Percentiles rank a stretch among this genome's conserved stretches.
Conservation (phyloP, 2,888 invertebrate species). For the Lomographa bimaculata region DNA sequence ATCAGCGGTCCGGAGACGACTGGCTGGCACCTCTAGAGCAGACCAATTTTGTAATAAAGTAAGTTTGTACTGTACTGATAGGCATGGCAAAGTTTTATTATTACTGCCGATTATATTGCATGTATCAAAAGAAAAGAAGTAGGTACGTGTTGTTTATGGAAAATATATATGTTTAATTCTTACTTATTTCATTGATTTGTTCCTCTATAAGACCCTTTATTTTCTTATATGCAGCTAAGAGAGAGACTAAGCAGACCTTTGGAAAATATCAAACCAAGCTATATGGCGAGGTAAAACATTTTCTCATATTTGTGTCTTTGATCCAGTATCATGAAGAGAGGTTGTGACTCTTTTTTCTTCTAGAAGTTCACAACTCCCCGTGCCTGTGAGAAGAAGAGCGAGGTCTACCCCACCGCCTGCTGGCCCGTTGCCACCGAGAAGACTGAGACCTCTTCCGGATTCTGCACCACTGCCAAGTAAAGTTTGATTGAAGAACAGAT, state of each 20-base stretch:
- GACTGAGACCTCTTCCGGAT: slow-evolving; percentile 69
- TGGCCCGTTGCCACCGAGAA: slow-evolving; percentile 59
- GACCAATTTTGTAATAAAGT: slow-evolving; percentile 78
- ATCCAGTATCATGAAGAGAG: too few species aligned
- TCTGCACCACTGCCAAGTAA: slow-evolving; percentile 75
- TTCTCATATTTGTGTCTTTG: too few species aligned
- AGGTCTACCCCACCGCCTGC: slow-evolving; percentile 71
- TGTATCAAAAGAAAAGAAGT: too few species aligned
- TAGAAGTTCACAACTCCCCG: slow-evolving; percentile 70
- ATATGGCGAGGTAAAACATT: slow-evolving; percentile 62
- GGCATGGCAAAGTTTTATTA: too few species aligned
- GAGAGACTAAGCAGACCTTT: slow-evolving; percentile 67
- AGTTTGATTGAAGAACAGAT: slow-evolving; percentile 5
- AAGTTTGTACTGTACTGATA: too few species aligned
- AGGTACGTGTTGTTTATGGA: too few species aligned
- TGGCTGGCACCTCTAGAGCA: slow-evolving; percentile 82
- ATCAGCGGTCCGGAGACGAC: slow-evolving; percentile 84
- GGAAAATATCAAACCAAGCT: slow-evolving; percentile 60
- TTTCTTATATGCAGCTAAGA: slow-evolving; percentile 55
- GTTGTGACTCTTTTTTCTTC: too few species aligned
- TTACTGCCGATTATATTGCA: too few species aligned
- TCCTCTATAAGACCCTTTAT: neutral
- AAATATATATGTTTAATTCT: too few species aligned
- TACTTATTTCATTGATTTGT: too few species aligned
- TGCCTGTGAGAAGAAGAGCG: slow-evolving; percentile 67